Percentiles rank a stretch among this genome's conserved stretches.
Conservation (phyloP, 2,113 vertebrate genomes). For the Rhinopomastus cyanomelas region DNA sequence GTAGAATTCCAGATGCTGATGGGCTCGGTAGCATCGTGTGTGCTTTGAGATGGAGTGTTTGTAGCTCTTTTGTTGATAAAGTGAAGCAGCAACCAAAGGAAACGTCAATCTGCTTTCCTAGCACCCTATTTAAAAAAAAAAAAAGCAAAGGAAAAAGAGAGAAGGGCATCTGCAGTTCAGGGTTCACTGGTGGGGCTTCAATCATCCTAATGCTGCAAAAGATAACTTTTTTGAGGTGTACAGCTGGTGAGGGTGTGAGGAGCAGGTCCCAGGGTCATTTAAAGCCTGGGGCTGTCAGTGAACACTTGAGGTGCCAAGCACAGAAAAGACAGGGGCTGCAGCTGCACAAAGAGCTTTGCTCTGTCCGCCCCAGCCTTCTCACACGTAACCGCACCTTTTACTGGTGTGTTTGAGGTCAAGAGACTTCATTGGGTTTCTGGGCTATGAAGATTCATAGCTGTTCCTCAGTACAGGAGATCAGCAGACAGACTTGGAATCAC, state of each 20-base stretch:
- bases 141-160: not conserved
- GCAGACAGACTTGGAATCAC: not conserved
- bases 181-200: not conserved
- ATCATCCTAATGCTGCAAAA: not conserved
- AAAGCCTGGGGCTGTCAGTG: accelerated
- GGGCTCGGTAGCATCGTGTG: not conserved
- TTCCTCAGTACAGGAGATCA: not conserved
- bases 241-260: not conserved
- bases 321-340: not conserved
- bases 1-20: not conserved
- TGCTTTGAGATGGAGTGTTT: not conserved
- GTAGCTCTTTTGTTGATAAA: not conserved
- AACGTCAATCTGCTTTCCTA: not conserved
- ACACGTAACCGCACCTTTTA: accelerated
- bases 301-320: not conserved
- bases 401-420: not conserved
- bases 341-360: not conserved
- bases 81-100: not conserved
- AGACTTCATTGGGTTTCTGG: not conserved
- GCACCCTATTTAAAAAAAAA: not conserved
- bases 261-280: not conserved
- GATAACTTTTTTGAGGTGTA: not conserved
- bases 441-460: not conserved
- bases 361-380: not conserved
- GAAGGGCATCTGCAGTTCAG: not conserved